Percentiles rank a stretch among this genome's conserved stretches.
Evolutionary conservation across 2,888 invertebrate genomes (phyloP).

Genomic region (Meliscaeva auricollis): DNA sequence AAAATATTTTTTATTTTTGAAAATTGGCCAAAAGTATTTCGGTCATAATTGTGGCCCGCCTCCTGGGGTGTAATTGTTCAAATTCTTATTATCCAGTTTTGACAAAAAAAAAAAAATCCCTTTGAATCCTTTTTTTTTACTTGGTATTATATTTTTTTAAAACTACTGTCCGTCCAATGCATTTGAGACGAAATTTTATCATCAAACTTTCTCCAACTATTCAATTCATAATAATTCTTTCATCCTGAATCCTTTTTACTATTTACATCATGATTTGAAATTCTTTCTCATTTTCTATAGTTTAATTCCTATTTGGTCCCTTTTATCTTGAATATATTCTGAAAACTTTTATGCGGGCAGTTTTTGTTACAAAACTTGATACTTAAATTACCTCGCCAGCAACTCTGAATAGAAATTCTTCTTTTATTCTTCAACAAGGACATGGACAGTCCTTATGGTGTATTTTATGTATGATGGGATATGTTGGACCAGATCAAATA

Average conservation of each 20-base stretch:
- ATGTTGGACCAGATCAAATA: conserved; percentile 17
- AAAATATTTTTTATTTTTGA: too few species aligned
- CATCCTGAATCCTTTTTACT: background rate
- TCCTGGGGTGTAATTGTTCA: too few species aligned
- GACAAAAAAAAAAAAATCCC: too few species aligned
- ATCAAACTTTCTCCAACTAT: background rate
- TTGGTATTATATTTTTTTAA: too few species aligned
- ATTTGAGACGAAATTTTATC: background rate
- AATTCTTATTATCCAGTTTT: too few species aligned
- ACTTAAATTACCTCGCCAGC: conserved; percentile 16
- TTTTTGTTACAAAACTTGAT: conserved; percentile 30
- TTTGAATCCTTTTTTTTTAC: too few species aligned
- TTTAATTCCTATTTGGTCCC: background rate
- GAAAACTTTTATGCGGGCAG: conserved; percentile 45
- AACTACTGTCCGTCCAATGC: conserved; percentile 8
- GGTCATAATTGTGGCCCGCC: too few species aligned
- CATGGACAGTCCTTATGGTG: background rate
- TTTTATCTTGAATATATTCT: conserved; percentile 19
- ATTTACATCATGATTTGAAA: conserved; percentile 10
- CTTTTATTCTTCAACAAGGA: background rate
- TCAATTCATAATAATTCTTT: background rate
- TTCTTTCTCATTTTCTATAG: background rate
- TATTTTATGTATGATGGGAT: too few species aligned
- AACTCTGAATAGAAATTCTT: conserved; percentile 21
- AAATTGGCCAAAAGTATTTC: too few species aligned